Evolutionary conservation across 2,888 invertebrate species (phyloP).

Genomic region (Perdita meconis): DNA sequence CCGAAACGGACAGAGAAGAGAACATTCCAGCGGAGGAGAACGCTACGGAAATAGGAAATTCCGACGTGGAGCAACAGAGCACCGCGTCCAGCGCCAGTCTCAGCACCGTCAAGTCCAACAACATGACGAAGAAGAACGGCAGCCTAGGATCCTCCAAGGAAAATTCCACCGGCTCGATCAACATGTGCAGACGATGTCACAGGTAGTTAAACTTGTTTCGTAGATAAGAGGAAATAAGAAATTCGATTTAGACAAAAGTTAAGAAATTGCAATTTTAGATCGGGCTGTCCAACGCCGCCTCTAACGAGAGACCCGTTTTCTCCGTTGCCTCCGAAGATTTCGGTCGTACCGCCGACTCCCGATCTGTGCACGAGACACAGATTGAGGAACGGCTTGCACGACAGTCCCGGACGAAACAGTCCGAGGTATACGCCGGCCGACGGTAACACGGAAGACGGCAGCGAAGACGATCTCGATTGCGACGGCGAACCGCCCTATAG

Average conservation of each 20-base stretch:
- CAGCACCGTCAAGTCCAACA: slow-evolving; percentile 81
- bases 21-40: slow-evolving; percentile 74
- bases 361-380: slow-evolving; percentile 84
- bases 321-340: slow-evolving; percentile 88
- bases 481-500: slow-evolving; percentile 84
- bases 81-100: slow-evolving; percentile 82
- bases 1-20: slow-evolving; percentile 33
- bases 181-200: slow-evolving; percentile 82
- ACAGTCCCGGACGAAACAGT: slow-evolving; percentile 80
- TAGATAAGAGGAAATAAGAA: too few relatives aligned
- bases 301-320: slow-evolving; percentile 83
- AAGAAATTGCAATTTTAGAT: slow-evolving; percentile 71
- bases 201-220: too few relatives aligned
- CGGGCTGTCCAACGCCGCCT: slow-evolving; percentile 81
- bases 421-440: slow-evolving; percentile 80
- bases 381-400: slow-evolving; percentile 76
- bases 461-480: slow-evolving; percentile 82
- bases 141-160: slow-evolving; percentile 75
- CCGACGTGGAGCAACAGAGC: slow-evolving; percentile 81
- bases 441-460: slow-evolving; percentile 82
- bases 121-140: slow-evolving; percentile 78
- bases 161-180: slow-evolving; percentile 77
- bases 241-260: too few relatives aligned
- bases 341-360: slow-evolving; percentile 91
- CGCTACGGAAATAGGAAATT: slow-evolving; percentile 71